Conservation (phyloP, 2,888 invertebrate species). For the Rosalia funebris region DNA sequence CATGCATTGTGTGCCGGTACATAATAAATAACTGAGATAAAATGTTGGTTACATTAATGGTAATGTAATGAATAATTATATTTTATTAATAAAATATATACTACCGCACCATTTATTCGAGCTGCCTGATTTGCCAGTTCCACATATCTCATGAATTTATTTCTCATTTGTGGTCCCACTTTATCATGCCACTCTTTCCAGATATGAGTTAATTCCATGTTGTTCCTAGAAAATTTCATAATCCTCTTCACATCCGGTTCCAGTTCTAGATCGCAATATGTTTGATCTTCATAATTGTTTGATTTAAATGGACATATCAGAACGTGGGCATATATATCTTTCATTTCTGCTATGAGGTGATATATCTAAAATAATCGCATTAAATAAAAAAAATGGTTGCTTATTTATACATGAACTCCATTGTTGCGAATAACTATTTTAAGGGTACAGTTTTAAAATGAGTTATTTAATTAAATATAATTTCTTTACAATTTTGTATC, state of each 20-base stretch:
- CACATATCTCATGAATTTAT: constrained; percentile 81
- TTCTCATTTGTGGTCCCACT: constrained; percentile 79
- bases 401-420: too few relatives aligned
- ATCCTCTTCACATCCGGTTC: constrained; percentile 71
- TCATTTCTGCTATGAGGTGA: constrained; percentile 80
- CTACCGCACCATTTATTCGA: constrained; percentile 72
- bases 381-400: too few relatives aligned
- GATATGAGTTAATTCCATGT: constrained; percentile 77
- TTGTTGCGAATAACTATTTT: too few relatives aligned
- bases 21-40: too few relatives aligned
- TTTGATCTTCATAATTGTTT: constrained; percentile 60
- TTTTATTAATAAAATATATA: too few relatives aligned
- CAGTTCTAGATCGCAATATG: constrained; percentile 71
- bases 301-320: constrained; percentile 74
- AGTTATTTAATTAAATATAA: too few relatives aligned
- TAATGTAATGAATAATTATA: too few relatives aligned
- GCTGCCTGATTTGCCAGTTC: constrained; percentile 84
- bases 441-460: too few relatives aligned
- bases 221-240: constrained; percentile 78
- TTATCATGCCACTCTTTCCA: constrained; percentile 87
- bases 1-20: too few relatives aligned
- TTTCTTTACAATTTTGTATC: too few relatives aligned
- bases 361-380: constrained; percentile 70
- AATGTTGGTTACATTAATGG: too few relatives aligned
- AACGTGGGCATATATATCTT: constrained; percentile 78